Percentiles rank a stretch among this genome's conserved stretches.
phyloP scores from a whole-genome alignment of 1,140 invertebrate genomes.

The Wiebesia pumilae region DNA sequence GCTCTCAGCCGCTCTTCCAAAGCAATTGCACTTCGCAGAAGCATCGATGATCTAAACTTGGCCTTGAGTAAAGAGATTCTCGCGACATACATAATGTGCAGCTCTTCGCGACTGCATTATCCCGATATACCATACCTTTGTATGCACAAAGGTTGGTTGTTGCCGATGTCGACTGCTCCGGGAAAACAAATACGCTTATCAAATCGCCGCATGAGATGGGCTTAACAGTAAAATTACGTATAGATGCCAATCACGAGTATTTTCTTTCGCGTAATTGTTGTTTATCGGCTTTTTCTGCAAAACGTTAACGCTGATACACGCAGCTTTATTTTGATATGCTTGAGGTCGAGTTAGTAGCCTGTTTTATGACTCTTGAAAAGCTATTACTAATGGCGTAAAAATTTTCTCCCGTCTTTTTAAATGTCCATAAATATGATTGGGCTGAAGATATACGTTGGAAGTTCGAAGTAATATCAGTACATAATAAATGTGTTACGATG shows the following conservation, averaged over 20 bases:
- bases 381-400: not conserved
- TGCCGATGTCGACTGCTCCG: not conserved
- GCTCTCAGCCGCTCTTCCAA: conserved; percentile 1
- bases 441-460: not conserved
- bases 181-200: conserved; percentile 28
- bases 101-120: conserved; percentile 1
- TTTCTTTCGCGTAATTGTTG: not conserved
- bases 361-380: not conserved
- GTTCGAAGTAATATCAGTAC: not conserved
- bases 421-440: not conserved
- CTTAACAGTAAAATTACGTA: conserved; percentile 38
- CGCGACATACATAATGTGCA: conserved; percentile 16
- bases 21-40: conserved; percentile 44
- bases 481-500: not conserved
- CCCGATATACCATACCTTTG: not conserved
- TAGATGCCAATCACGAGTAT: not conserved
- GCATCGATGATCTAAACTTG: conserved; percentile 64
- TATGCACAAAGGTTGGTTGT: not conserved
- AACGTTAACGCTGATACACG: not conserved
- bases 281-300: conserved; percentile 16
- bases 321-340: not conserved
- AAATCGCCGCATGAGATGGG: not conserved
- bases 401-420: not conserved
- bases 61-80: conserved; percentile 55
- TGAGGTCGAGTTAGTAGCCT: not conserved